Conservation (phyloP, 2,113 vertebrate genomes). For the Aspidoscelis tigris region DNA sequence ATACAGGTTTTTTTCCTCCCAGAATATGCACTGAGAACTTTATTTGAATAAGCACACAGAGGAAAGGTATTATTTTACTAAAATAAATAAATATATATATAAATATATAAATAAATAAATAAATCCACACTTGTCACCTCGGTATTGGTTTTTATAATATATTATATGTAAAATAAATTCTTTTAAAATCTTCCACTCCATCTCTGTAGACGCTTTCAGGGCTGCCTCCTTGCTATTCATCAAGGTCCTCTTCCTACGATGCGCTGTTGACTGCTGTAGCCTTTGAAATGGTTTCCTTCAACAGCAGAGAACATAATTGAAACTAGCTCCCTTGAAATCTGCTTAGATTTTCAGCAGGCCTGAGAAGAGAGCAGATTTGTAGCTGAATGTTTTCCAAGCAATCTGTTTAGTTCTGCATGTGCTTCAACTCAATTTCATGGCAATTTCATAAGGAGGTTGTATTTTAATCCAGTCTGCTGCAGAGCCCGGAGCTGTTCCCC, state of each 20-base stretch:
- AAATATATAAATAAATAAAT: too few relatives aligned
- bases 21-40: too few relatives aligned
- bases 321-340: constrained; percentile 66
- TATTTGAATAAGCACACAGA: too few relatives aligned
- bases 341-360: constrained; percentile 59
- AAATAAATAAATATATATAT: too few relatives aligned
- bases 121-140: too few relatives aligned
- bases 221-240: constrained; percentile 23
- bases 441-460: constrained; percentile 70
- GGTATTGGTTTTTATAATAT: too few relatives aligned
- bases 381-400: constrained; percentile 69
- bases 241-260: constrained; percentile 26
- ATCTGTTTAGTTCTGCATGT: constrained; percentile 69
- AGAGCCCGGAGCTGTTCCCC: constrained; percentile 47
- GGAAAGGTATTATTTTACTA: too few relatives aligned
- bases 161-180: too few relatives aligned
- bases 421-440: constrained; percentile 71
- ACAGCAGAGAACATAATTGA: constrained; percentile 62
- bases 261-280: not conserved
- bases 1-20: too few relatives aligned
- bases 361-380: constrained; percentile 59
- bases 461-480: constrained; percentile 66
- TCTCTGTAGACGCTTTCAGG: constrained; percentile 19
- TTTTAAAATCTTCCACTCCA: too few relatives aligned
- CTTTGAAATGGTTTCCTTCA: constrained; percentile 52